Percentiles rank a stretch among this genome's conserved stretches.
phyloP scores from a whole-genome alignment of 1,140 invertebrate species.

The Danaus melanippus region DNA sequence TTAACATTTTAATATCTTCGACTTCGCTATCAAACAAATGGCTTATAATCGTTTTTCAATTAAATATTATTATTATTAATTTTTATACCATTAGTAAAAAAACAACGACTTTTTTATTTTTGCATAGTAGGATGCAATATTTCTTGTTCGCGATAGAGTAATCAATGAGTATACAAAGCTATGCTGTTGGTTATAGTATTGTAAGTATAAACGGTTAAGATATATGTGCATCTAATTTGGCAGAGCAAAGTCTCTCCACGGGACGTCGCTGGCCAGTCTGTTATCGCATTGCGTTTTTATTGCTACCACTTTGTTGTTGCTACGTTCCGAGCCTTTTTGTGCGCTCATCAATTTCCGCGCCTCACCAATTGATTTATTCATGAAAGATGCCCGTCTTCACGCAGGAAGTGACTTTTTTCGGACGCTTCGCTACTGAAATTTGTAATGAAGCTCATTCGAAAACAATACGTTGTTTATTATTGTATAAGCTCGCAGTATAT shows the following conservation, averaged over 20 bases:
- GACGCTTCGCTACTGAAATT: constrained; percentile 58
- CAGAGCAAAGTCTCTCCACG: constrained; percentile 35
- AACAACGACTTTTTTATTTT: too few species aligned
- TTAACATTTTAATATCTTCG: too few species aligned
- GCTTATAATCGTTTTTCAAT: too few species aligned
- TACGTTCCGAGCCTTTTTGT: constrained; percentile 61
- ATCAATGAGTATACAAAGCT: constrained; percentile 8
- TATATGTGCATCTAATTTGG: constrained; percentile 70
- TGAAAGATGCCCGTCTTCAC: constrained; percentile 59
- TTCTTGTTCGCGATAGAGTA: too few species aligned
- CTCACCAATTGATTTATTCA: constrained; percentile 68
- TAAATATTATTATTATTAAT: too few species aligned
- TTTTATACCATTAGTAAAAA: too few species aligned
- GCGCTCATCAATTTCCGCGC: constrained; percentile 69
- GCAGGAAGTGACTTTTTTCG: constrained; percentile 68
- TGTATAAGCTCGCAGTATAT: constrained; percentile 29
- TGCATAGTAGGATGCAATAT: too few species aligned
- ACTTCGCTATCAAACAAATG: too few species aligned
- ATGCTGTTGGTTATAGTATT: constrained; percentile 28
- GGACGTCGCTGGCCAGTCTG: constrained; percentile 37
- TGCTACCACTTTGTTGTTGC: constrained; percentile 63
- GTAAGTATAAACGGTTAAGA: constrained; percentile 35
- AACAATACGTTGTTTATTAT: constrained; percentile 67
- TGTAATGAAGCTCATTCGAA: constrained; percentile 69
- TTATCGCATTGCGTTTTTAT: constrained; percentile 62